Conservation (phyloP, 2,113 vertebrate genomes). For the Nycticebus coucang region DNA sequence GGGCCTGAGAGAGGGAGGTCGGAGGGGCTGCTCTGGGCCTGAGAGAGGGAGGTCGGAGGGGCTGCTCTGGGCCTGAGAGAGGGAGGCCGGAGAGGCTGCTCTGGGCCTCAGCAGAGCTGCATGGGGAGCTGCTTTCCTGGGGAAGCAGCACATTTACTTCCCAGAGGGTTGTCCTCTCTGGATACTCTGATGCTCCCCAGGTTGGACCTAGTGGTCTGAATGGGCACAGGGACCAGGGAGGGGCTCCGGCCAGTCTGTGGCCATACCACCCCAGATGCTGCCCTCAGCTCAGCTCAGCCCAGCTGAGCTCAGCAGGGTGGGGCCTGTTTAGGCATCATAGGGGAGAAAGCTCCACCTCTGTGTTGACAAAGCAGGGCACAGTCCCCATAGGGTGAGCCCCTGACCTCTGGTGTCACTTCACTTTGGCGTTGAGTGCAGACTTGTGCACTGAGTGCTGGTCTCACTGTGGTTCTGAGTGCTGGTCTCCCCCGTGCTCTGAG, state of each 20-base stretch:
- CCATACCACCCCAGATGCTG: no score
- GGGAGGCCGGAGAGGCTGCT: no score
- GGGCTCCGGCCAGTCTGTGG: no score
- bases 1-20: neutral
- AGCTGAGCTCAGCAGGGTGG: no score
- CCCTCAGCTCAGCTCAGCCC: no score
- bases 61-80: no score
- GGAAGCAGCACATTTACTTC: neutral
- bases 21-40: neutral
- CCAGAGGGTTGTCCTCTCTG: neutral
- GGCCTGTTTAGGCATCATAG: no score
- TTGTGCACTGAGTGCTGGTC: neutral
- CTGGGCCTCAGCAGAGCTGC: neutral
- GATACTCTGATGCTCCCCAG: no score
- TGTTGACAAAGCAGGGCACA: neutral
- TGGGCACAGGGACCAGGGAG: neutral
- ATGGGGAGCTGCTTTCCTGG: fast-evolving
- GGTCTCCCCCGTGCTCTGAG: no score
- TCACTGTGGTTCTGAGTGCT: no score
- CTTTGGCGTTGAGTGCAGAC: neutral
- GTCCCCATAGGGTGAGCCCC: neutral
- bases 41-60: no score
- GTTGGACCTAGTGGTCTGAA: no score
- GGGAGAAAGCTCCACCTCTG: neutral
- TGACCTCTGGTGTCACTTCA: fast-evolving